Evolutionary conservation across 2,797 vertebrate genomes (phyloP), one percentile per base, ranked within the genome.

Genomic region (Apogon hyalosoma): DNA sequence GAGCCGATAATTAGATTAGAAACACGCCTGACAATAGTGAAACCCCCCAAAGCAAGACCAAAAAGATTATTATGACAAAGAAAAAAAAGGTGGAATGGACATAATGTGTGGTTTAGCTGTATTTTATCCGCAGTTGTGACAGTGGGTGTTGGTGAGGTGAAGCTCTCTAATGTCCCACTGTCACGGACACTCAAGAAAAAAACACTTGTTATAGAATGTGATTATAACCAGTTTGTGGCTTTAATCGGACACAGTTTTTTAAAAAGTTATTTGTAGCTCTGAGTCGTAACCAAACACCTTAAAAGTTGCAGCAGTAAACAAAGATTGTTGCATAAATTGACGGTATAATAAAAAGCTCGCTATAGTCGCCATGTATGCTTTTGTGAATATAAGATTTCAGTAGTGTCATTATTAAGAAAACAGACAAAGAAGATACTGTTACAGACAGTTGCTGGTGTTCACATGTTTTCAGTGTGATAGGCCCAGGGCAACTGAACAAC

Each of bases 381-480:
- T 38, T 41, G 0, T 15, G 47, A 16, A 55, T 7, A 14, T 4
- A 18, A 1, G 8, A 16, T 19, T n/a, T 46, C 39, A 47, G 8
- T 43, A 3, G 1, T 58, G 51, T 28, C 48, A 51, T 57, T 6
- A 10, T 19, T 45, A 14, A 52, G n/a, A 31, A 64, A 45, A 19
- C 7, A 10, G 39, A 91, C 77, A 88, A 89, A 87, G 79, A 61
- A 42, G 42, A 58, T 65, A 53, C 86, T 92, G 88, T 91, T 71
- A 2, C 65, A 3, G 70, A 41, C 47, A 61, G 63, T 71, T 61
- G 70, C 15, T 54, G 48, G 38, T 73, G 73, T 87, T 88, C 88
- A 88, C 86, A 87, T 88, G 89, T 69, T 66, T 3, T 4, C 79
- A 83, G 42, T 85, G 82, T 90, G 89, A 92, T 76, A 63, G 38